phyloP scores from a whole-genome alignment of 2,888 invertebrate genomes.

The Amblyjoppa fuscipennis region DNA sequence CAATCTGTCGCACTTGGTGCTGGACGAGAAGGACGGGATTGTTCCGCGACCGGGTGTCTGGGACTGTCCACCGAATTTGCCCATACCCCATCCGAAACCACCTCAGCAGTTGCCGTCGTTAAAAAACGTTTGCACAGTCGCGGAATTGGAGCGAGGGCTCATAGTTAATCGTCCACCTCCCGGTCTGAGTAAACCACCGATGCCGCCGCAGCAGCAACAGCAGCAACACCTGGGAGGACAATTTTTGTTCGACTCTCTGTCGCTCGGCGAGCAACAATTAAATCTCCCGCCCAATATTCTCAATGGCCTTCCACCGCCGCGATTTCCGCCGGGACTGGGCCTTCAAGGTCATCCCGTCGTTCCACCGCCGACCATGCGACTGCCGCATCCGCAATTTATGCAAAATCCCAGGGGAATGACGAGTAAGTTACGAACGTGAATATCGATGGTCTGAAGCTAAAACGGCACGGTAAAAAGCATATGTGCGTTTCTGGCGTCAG shows the following conservation, averaged over 20 bases:
- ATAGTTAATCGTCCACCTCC: slow-evolving; percentile 86
- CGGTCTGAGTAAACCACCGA: slow-evolving; percentile 77
- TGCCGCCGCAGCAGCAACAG: slow-evolving; percentile 77
- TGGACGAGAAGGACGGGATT: slow-evolving; percentile 87
- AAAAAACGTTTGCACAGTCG: slow-evolving; percentile 90
- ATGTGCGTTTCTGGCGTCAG: neutral
- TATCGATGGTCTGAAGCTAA: neutral
- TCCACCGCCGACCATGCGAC: slow-evolving; percentile 85
- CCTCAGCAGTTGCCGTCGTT: slow-evolving; percentile 77
- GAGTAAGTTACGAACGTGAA: slow-evolving; percentile 71
- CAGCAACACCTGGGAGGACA: slow-evolving; percentile 75
- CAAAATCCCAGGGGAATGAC: slow-evolving; percentile 79
- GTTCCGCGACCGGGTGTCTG: slow-evolving; percentile 85
- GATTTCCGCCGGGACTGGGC: slow-evolving; percentile 84
- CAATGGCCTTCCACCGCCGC: slow-evolving; percentile 79
- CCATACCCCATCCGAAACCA: slow-evolving; percentile 74
- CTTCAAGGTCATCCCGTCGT: slow-evolving; percentile 82
- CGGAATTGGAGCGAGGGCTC: slow-evolving; percentile 90
- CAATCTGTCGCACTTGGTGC: slow-evolving; percentile 87
- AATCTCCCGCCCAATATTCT: slow-evolving; percentile 74
- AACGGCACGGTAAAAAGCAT: neutral
- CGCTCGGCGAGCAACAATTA: slow-evolving; percentile 75
- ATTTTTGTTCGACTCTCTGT: slow-evolving; percentile 75
- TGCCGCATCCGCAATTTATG: slow-evolving; percentile 84
- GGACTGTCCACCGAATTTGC: slow-evolving; percentile 83